Evolutionary conservation across 2,888 invertebrate species (phyloP).

Genomic region (Psylliodes chrysocephalus): DNA sequence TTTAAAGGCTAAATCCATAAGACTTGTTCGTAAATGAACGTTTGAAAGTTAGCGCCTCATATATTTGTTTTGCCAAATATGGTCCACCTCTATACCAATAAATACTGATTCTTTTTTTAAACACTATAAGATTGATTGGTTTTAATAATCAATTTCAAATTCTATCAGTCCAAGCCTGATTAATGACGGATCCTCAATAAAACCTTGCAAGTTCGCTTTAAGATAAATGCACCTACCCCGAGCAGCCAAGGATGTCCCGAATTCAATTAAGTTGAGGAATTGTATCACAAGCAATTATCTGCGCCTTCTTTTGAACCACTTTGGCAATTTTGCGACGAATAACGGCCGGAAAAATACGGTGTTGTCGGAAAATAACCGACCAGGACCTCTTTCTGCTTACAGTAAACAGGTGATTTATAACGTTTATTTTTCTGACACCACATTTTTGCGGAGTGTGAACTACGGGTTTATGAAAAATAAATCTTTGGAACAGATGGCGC

Average conservation of each 20-base stretch:
- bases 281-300: conserved; percentile 19
- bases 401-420: conserved; percentile 12
- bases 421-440: conserved; percentile 17
- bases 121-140: too few relatives aligned
- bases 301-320: conserved; percentile 11
- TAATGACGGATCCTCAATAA: neutral
- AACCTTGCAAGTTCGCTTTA: neutral
- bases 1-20: too few relatives aligned
- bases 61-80: too few relatives aligned
- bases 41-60: too few relatives aligned
- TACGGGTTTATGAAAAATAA: neutral
- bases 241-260: conserved; percentile 3
- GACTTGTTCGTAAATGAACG: too few relatives aligned
- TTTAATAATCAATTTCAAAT: too few relatives aligned
- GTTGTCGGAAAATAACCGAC: conserved; percentile 4
- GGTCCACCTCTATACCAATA: too few relatives aligned
- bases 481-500: conserved; percentile 2
- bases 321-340: conserved; percentile 4
- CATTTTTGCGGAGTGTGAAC: neutral
- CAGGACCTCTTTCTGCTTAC: neutral
- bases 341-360: conserved; percentile 7
- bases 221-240: neutral
- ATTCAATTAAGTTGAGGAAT: conserved; percentile 21
- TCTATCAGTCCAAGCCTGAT: neutral
- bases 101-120: too few relatives aligned